Base-by-base conservation (phyloP, 2,797 vertebrate genomes). In the Nannoperca australis region DNA sequence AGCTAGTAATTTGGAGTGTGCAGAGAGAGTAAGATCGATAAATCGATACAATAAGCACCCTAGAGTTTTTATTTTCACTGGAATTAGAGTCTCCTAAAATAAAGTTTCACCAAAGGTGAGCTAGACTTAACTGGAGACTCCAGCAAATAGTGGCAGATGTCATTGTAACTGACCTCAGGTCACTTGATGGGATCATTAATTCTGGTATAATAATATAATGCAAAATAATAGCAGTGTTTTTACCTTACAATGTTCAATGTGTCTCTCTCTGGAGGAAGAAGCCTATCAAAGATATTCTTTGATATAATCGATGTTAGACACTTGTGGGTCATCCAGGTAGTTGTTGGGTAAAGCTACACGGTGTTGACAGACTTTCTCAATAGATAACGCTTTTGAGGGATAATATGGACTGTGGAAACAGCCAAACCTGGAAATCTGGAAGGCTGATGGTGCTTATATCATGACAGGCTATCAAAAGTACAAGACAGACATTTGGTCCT, bases 401-500 rank as follows among this genome's bases (percentile, higher is more conserved):
- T 27, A 54, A 66, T 50, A 42, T n/a, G 51, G 36, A 50, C 20
- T 67, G 11, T 27, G n/a, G 40, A 59, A 76, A 59, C n/a, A 65
- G 32, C 30, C 44, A 45, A 62, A 59, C n/a, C 58, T 59, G 20
- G 5, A 69, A 55, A 70, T 70, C 53, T 72, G 55, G 34, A 78
- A 32, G 34, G 27, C 5, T 32, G 62, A 73, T 15, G 71, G 42
- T 12, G 55, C 60, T 53, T 34, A 42, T 20, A 62, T 82, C 30
- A 70, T 49, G 61, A 68, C 40, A 56, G 40, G 64, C 75, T 45
- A 67, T 76, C 38, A 58, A 58, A 71, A 61, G n/a, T 60, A 44
- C 18, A 65, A 79, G 67, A 69, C 34, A 73, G 62, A 54, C 62
- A 66, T 73, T 86, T 59, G 51, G 65, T 81, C 36, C 59, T 49